Evolutionary conservation across 2,888 invertebrate genomes (phyloP).

Genomic region (Neoitamus cyanurus): DNA sequence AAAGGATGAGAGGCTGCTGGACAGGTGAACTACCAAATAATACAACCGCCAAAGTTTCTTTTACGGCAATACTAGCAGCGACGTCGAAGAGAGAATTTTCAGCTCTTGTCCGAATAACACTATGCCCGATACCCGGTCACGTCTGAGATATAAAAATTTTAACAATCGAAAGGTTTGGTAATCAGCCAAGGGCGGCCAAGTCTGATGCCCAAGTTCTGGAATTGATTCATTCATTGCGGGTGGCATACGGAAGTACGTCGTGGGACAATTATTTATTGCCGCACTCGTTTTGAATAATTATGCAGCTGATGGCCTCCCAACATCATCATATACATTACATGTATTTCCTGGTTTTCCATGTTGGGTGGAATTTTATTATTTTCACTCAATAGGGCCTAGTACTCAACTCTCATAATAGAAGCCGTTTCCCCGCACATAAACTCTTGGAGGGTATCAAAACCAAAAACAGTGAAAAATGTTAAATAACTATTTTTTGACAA

Average conservation of each 20-base stretch:
- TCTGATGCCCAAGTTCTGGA: background rate
- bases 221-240: background rate
- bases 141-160: background rate
- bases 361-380: too few relatives aligned
- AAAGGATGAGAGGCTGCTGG: background rate
- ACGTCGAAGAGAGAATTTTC: background rate
- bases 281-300: background rate
- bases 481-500: too few relatives aligned
- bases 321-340: background rate
- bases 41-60: background rate
- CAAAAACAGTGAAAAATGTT: too few relatives aligned
- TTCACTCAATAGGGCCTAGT: too few relatives aligned
- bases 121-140: background rate
- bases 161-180: background rate
- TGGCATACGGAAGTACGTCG: background rate
- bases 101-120: background rate
- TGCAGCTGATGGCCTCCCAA: background rate
- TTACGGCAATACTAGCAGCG: background rate
- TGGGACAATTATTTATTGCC: background rate
- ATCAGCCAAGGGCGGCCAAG: background rate
- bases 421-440: too few relatives aligned
- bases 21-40: background rate
- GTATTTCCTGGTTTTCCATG: too few relatives aligned
- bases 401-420: too few relatives aligned
- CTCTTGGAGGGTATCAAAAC: too few relatives aligned